Percentiles rank a stretch among this genome's conserved stretches.
Evolutionary conservation across 2,797 vertebrate genomes (phyloP).

Genomic region (Eleutherodactylus coqui): DNA sequence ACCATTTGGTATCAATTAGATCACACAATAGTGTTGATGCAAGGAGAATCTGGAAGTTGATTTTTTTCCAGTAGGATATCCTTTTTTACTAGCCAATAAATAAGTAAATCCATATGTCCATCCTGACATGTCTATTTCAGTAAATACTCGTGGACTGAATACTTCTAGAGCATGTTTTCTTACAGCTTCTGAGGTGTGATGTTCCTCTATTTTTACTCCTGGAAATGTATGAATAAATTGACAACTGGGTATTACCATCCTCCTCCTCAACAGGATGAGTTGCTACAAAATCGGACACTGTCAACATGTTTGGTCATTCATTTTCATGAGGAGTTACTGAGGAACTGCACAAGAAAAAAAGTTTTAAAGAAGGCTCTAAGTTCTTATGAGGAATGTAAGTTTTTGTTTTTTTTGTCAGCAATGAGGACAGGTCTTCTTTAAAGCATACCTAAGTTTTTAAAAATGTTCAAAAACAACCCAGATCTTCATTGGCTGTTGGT

Average conservation of each 20-base stretch:
- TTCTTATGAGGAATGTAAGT: too few species aligned
- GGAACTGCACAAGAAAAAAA: too few species aligned
- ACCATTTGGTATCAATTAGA: constrained; percentile 13
- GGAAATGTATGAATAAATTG: not conserved
- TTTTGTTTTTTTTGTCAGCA: too few species aligned
- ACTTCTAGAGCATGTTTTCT: not conserved
- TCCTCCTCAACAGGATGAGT: not conserved
- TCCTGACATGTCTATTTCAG: not conserved
- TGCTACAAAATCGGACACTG: not conserved
- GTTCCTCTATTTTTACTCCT: not conserved
- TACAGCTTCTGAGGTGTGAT: too few species aligned
- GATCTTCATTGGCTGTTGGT: too few species aligned
- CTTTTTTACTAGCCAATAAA: not conserved
- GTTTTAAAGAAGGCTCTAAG: too few species aligned
- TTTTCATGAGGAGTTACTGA: too few species aligned
- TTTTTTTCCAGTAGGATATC: not conserved
- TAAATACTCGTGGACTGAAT: not conserved
- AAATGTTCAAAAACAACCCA: too few species aligned
- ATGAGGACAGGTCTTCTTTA: too few species aligned
- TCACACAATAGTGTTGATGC: not conserved
- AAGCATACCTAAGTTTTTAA: too few species aligned
- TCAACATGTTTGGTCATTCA: not conserved
- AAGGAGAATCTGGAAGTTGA: not conserved
- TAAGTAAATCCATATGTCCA: not conserved
- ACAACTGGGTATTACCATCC: not conserved